These are phyloP conservation scores for Acrossocheilus wenchowensis DNA, from an alignment of 2,797 vertebrate species.

Conservation along the genomic window DNA sequence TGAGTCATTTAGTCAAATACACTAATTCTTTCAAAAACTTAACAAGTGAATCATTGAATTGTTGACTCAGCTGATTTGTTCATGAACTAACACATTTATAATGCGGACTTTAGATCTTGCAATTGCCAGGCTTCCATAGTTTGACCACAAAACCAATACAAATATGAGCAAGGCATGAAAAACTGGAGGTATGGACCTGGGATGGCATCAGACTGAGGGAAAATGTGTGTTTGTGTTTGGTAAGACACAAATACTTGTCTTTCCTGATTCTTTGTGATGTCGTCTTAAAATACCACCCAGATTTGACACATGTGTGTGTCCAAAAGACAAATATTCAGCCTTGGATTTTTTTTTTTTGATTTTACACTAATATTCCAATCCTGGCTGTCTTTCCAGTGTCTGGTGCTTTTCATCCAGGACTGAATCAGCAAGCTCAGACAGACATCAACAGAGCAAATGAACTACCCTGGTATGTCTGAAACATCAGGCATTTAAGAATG, in stretches of 20 bases:
- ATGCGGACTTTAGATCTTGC: not conserved
- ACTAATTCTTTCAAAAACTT: not conserved
- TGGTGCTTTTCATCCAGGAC: slow-evolving; percentile 22
- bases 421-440: slow-evolving; percentile 4
- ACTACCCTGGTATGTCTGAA: slow-evolving; percentile 6
- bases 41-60: not conserved
- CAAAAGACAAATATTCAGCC: slow-evolving; percentile 7
- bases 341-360: not conserved
- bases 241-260: not conserved
- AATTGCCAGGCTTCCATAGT: not conserved
- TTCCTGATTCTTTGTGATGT: not conserved
- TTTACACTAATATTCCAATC: not conserved
- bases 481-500: slow-evolving; percentile 2
- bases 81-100: not conserved
- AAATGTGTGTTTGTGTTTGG: not conserved
- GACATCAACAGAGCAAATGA: slow-evolving; percentile 21
- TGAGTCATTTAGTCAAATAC: not conserved
- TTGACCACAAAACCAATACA: not conserved
- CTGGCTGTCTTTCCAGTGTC: not conserved
- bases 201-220: slow-evolving; percentile 14
- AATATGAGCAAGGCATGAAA: not conserved
- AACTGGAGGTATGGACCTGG: not conserved
- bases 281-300: not conserved
- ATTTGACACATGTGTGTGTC: not conserved
- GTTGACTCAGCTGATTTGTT: not conserved